These are phyloP conservation scores for Felis catus DNA, from an alignment of 2,113 vertebrate species.

Conservation along the genomic window F.catus_Fca126_mat1.0 CM031411.1:101593501-101594000, in stretches of 20 bases:
- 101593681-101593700: constrained; percentile 46
- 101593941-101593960: background rate
- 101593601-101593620: constrained; percentile 2
- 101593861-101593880: background rate
- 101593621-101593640: background rate
- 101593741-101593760: background rate
- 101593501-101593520: constrained; percentile 31
- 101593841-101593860: background rate
- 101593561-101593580: background rate
- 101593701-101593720: constrained; percentile 14
- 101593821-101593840: constrained; percentile 41
- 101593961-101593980: constrained; percentile 1
- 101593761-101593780: background rate
- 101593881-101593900: background rate
- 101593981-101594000: background rate
- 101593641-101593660: constrained; percentile 5
- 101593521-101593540: background rate
- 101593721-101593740: background rate
- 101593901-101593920: background rate
- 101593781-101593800: background rate
- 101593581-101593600: constrained; percentile 21
- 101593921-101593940: background rate
- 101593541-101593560: constrained; percentile 11
- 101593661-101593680: constrained; percentile 5
- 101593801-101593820: constrained; percentile 20